A percentile compares a stretch with the other conserved stretches of the same genome.
Evolutionary conservation across 2,113 vertebrate genomes (phyloP).

Genomic region (Pardalotus punctatus): DNA sequence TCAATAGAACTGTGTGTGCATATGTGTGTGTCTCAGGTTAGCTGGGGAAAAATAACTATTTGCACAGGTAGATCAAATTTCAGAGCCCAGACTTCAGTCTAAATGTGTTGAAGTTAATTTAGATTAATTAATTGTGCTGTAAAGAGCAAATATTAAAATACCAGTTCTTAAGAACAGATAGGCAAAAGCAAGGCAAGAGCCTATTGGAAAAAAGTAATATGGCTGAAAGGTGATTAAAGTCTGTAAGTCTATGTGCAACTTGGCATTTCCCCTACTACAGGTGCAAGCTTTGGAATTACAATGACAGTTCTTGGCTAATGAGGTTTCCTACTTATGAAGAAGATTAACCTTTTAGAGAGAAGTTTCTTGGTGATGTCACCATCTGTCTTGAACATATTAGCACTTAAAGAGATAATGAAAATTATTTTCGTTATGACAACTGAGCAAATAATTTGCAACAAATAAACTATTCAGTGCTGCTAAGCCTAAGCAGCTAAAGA

Average conservation of each 20-base stretch:
- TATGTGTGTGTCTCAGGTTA: not conserved
- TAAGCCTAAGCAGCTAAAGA: not conserved
- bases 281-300: not conserved
- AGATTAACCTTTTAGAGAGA: constrained; percentile 35
- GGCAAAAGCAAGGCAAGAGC: not conserved
- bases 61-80: not conserved
- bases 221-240: not conserved
- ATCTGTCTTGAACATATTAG: not conserved
- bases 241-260: not conserved
- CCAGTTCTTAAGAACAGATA: not conserved
- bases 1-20: not conserved
- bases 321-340: not conserved
- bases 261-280: not conserved
- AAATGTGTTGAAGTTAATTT: not conserved
- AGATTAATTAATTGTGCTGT: not conserved
- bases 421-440: not conserved
- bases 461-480: not conserved
- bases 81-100: not conserved
- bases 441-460: not conserved
- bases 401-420: not conserved
- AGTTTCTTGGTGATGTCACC: not conserved
- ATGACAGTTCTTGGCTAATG: not conserved
- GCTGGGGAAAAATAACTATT: not conserved
- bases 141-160: not conserved
- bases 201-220: not conserved